phyloP scores from a whole-genome alignment of 2,888 invertebrate species.

The Acanthopleura granulata region DNA sequence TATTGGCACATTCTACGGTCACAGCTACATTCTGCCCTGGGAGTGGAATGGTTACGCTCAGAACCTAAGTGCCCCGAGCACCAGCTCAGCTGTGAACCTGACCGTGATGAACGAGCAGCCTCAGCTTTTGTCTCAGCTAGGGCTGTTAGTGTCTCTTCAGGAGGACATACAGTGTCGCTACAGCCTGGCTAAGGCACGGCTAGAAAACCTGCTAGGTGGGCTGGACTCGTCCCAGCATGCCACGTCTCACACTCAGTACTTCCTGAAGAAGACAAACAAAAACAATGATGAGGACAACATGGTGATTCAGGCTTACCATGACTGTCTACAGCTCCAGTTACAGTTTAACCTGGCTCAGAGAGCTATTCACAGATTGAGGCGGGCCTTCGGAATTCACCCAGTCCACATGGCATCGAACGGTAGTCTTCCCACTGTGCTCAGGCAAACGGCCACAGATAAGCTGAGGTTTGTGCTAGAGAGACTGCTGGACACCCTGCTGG shows the following conservation, averaged over 20 bases:
- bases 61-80: background rate
- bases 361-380: slow-evolving; percentile 79
- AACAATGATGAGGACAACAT: slow-evolving; percentile 72
- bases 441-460: slow-evolving; percentile 83
- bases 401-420: background rate
- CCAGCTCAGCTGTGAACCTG: background rate
- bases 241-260: slow-evolving; percentile 75
- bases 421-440: slow-evolving; percentile 67
- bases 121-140: slow-evolving; percentile 70
- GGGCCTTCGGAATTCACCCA: slow-evolving; percentile 67
- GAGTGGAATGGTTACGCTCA: slow-evolving; percentile 53
- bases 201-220: slow-evolving; percentile 79
- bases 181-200: slow-evolving; percentile 86
- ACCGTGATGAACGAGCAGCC: slow-evolving; percentile 36
- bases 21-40: slow-evolving; percentile 81
- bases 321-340: slow-evolving; percentile 89
- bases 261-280: slow-evolving; percentile 74
- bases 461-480: slow-evolving; percentile 85
- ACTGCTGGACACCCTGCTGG: slow-evolving; percentile 83
- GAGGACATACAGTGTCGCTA: slow-evolving; percentile 86
- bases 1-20: slow-evolving; percentile 93
- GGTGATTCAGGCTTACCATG: slow-evolving; percentile 76
- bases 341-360: slow-evolving; percentile 84
- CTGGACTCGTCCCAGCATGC: slow-evolving; percentile 55
- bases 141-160: slow-evolving; percentile 78